phyloP scores from a whole-genome alignment of 2,797 vertebrate genomes.

The Uromys caudimaculatus region DNA sequence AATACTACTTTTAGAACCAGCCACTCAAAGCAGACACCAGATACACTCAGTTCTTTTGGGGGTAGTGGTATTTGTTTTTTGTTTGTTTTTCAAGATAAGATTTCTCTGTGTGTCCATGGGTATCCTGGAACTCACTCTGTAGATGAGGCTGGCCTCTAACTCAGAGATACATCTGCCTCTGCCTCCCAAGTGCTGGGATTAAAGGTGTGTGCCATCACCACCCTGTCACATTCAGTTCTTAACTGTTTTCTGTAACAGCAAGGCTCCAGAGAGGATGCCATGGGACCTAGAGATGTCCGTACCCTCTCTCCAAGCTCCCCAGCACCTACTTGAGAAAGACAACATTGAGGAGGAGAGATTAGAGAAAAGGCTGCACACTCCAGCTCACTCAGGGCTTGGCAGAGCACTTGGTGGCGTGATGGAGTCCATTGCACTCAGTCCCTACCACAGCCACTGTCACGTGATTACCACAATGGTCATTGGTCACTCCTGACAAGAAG shows the following conservation, averaged over 20 bases:
- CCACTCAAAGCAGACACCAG: background rate
- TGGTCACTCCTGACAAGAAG: background rate
- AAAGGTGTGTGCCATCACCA: background rate
- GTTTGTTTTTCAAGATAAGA: background rate
- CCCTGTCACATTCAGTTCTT: background rate
- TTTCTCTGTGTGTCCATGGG: background rate
- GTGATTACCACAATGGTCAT: background rate
- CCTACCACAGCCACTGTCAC: fast-evolving
- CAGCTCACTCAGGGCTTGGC: background rate
- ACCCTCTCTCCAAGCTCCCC: background rate
- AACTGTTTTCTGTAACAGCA: background rate
- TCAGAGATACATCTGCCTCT: background rate
- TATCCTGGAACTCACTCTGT: background rate
- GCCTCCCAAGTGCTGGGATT: background rate
- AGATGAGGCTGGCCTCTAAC: background rate
- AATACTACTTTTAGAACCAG: background rate
- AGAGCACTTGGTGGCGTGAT: background rate
- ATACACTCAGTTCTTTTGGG: background rate
- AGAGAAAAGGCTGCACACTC: too few relatives aligned
- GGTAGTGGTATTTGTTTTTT: background rate
- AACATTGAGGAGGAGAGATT: fast-evolving
- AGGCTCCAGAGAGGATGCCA: background rate
- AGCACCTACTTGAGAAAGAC: background rate
- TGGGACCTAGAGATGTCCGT: background rate
- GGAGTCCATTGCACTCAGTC: fast-evolving